Conservation (phyloP, 2,113 vertebrate genomes). For the Oenanthe oenanthe region DNA sequence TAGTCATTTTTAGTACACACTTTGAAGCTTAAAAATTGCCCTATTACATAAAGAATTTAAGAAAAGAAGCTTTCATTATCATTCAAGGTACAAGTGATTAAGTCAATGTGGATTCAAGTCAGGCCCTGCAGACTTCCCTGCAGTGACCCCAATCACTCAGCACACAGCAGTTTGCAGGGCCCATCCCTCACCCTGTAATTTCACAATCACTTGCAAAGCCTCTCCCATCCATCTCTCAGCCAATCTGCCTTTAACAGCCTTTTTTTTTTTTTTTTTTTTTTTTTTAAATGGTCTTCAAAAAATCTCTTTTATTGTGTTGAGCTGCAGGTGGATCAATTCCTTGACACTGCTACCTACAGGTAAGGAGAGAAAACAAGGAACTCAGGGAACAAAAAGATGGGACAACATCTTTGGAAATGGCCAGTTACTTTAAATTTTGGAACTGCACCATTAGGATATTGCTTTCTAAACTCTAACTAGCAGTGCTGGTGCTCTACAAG, state of each 20-base stretch:
- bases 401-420: not conserved
- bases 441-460: not conserved
- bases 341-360: not conserved
- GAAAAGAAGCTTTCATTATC: slow-evolving; percentile 20
- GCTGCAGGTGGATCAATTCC: not conserved
- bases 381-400: not conserved
- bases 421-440: not conserved
- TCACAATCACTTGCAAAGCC: not conserved
- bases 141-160: not conserved
- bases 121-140: not conserved
- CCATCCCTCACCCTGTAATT: not conserved
- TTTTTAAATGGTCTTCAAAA: not conserved
- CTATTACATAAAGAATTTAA: slow-evolving; percentile 30
- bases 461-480: not conserved
- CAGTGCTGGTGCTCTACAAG: not conserved
- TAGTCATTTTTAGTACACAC: slow-evolving; percentile 25
- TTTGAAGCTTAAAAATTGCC: slow-evolving; percentile 36
- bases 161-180: not conserved
- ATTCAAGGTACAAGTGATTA: slow-evolving; percentile 12
- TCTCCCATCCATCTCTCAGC: not conserved
- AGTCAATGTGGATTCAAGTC: not conserved
- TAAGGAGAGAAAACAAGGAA: not conserved
- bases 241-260: not conserved
- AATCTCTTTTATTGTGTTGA: not conserved
- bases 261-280: no score